phyloP scores from a whole-genome alignment of 2,888 invertebrate genomes.

The Diogma glabrata region DNA sequence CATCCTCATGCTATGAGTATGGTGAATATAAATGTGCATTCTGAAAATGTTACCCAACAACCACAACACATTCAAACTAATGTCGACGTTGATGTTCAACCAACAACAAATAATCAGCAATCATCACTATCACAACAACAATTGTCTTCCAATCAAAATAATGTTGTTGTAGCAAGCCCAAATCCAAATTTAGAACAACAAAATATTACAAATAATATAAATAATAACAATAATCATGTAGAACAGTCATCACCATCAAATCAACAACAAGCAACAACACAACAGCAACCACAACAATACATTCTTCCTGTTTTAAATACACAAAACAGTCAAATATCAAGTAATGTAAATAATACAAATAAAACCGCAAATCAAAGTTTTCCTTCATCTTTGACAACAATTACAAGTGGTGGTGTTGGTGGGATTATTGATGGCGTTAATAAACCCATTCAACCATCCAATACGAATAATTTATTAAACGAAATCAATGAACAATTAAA shows the following conservation, averaged over 20 bases:
- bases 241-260: not conserved
- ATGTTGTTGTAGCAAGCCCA: no score
- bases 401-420: constrained; percentile 3
- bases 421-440: not conserved
- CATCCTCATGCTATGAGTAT: constrained; percentile 14
- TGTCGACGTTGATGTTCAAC: no score
- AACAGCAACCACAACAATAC: not conserved
- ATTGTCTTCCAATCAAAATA: constrained; percentile 2
- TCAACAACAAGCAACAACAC: not conserved
- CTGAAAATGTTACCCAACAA: no score
- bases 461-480: constrained; percentile 8
- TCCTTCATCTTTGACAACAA: constrained; percentile 5
- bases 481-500: constrained; percentile 4
- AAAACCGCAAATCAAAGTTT: no score
- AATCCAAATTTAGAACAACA: no score
- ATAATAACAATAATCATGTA: not conserved
- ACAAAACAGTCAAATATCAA: no score
- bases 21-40: constrained; percentile 12
- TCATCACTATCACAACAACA: constrained; percentile 2
- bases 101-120: no score
- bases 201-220: constrained; percentile 3
- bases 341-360: no score
- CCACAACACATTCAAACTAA: no score
- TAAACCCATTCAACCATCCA: no score
- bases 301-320: no score